Conservation (phyloP, 1,140 invertebrate species). For the Sycobia sp. region DNA sequence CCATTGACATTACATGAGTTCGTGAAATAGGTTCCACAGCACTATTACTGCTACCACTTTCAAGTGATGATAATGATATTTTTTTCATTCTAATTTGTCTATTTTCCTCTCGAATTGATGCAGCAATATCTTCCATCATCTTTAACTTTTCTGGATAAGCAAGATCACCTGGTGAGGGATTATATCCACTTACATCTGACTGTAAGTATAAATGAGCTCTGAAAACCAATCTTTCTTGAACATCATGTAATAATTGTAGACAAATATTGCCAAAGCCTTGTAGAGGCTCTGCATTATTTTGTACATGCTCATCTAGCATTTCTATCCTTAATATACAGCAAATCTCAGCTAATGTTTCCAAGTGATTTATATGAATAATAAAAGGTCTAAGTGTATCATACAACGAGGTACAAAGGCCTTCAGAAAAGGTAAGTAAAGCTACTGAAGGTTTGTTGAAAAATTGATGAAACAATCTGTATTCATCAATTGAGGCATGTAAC, state of each 20-base stretch:
- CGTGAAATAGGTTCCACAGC: constrained; percentile 45
- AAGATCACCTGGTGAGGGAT: constrained; percentile 91
- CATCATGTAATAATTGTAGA: constrained; percentile 90
- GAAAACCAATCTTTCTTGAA: constrained; percentile 95
- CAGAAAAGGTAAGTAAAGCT: constrained; percentile 76
- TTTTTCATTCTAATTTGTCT: constrained; percentile 51
- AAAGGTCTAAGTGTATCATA: constrained; percentile 95
- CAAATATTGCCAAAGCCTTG: constrained; percentile 83
- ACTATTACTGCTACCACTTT: constrained; percentile 39
- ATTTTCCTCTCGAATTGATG: constrained; percentile 54
- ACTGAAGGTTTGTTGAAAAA: constrained; percentile 77
- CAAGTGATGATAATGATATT: constrained; percentile 51
- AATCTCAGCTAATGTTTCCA: constrained; percentile 96
- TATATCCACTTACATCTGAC: constrained; percentile 87
- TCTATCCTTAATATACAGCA: constrained; percentile 92
- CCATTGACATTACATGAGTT: constrained; percentile 44
- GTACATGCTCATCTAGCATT: constrained; percentile 93
- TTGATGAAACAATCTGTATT: constrained; percentile 86
- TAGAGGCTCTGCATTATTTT: constrained; percentile 77
- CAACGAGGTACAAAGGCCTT: constrained; percentile 83
- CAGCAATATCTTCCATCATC: constrained; percentile 85
- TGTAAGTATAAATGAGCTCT: constrained; percentile 92
- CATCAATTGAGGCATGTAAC: constrained; percentile 90
- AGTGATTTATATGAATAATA: constrained; percentile 95
- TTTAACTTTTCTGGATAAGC: constrained; percentile 96